Base-by-base conservation (phyloP, 2,113 vertebrate species). In the Rynchops niger region DNA sequence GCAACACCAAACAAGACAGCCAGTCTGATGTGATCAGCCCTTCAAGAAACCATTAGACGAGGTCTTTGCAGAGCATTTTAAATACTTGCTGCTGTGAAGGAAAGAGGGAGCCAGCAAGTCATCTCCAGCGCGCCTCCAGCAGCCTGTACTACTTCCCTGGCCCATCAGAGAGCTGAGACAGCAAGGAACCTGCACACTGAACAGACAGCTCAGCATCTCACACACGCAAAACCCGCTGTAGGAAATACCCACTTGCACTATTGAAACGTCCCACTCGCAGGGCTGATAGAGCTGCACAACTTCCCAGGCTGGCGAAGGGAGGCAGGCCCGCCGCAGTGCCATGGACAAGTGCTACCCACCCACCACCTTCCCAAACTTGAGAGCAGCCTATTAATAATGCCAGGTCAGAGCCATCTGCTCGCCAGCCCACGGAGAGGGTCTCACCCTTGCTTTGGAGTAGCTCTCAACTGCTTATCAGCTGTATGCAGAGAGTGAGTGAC, bases 401-500 rank as follows among this genome's bases (percentile, higher is more conserved):
- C 81, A 40, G 93, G 80, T 83, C 90, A 93, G 52, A 91, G 82
- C 66, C 74, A 62, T 87, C 91, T 94, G 79, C 92, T 95, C 81
- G 43, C 69, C 27, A 93, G 71, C 77, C 66, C 76, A 61, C 0
- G 0, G 72, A 77, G 69, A 53, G 61, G 84, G 66, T 69, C 89
- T 89, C 3, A 0, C 88, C 93, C 80, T 88, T 9, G 0, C 70
- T 63, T 63, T 58, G 55, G 79, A 97, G 95, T 63, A 92, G 84
- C 71, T 93, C 91, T 95, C 94, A 88, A 90, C 94, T n/a, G 78
- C 82, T 98, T 97, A 90, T 96, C 97, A 93, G 89, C 82, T 96
- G 74, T 96, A 95, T 91, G 53, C 3, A 3, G 92, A 96, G 38
- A 97, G 58, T 97, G 96, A 97, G 69, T 98, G 97, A 96, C 98